phyloP scores from a whole-genome alignment of 2,888 invertebrate species.

The Leptopilina syphax region DNA sequence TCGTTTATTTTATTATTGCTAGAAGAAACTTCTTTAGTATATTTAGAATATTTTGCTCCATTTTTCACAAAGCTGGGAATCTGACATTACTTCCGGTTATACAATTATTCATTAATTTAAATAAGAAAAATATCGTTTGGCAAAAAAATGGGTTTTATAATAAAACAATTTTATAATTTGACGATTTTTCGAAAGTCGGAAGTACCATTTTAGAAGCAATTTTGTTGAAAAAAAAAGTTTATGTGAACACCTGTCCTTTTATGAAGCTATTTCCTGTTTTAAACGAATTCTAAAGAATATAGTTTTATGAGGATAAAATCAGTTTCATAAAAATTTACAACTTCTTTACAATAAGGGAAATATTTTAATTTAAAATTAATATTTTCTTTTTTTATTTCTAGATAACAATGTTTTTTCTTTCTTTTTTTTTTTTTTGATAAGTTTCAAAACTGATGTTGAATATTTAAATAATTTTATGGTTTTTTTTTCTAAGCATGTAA shows the following conservation, averaged over 20 bases:
- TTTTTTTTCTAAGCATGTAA: neutral
- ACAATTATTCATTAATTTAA: no score
- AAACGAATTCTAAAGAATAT: conserved; percentile 12
- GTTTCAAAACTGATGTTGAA: neutral
- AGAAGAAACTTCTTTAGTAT: no score
- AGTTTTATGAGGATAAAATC: conserved; percentile 4
- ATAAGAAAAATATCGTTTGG: no score
- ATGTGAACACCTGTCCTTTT: conserved; percentile 9
- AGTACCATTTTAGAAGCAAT: conserved; percentile 4
- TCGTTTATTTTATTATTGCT: no score
- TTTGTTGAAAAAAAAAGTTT: neutral
- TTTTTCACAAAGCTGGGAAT: no score
- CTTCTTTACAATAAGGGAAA: no score
- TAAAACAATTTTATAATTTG: neutral
- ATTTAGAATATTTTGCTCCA: no score
- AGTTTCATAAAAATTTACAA: neutral
- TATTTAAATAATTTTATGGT: neutral
- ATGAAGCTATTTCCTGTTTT: conserved; percentile 17
- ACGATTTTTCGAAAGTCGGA: conserved; percentile 3
- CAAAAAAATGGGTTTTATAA: no score
- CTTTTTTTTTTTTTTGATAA: neutral
- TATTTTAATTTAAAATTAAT: no score
- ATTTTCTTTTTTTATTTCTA: no score
- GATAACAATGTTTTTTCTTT: no score
- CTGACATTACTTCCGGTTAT: no score